These are phyloP conservation scores for Xerus inauris DNA, from an alignment of 2,113 vertebrate species.

Conservation along the genomic window DNA sequence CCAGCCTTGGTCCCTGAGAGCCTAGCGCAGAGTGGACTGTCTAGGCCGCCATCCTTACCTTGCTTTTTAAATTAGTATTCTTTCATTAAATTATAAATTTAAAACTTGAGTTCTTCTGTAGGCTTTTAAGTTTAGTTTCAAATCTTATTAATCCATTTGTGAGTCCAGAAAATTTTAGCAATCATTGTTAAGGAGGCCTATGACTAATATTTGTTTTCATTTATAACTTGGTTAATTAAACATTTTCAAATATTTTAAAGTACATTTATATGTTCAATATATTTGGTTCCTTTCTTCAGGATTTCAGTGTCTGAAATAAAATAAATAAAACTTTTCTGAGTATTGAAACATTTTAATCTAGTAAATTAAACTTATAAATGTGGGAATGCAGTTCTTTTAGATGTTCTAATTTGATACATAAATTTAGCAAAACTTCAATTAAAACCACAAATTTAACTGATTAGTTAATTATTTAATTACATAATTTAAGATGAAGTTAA, in stretches of 20 bases:
- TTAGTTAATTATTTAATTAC: not conserved
- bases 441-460: not conserved
- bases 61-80: not conserved
- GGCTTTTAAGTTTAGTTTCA: slow-evolving; percentile 24
- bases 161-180: slow-evolving; percentile 4
- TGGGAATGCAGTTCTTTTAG: not conserved
- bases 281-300: slow-evolving; percentile 11
- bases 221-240: slow-evolving; percentile 41
- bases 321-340: not conserved
- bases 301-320: slow-evolving; percentile 8
- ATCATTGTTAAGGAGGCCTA: not conserved
- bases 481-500: not conserved
- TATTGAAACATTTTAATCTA: not conserved
- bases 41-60: no score
- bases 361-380: slow-evolving; percentile 29
- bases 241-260: slow-evolving; percentile 42
- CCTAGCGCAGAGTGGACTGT: no score
- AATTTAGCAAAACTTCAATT: slow-evolving; percentile 1
- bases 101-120: not conserved
- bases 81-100: slow-evolving; percentile 30
- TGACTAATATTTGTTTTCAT: not conserved
- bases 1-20: no score
- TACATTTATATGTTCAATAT: not conserved
- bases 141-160: not conserved
- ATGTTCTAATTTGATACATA: not conserved